Base-by-base conservation (phyloP, 2,797 vertebrate genomes). In the Cephalopachus bancanus region DNA sequence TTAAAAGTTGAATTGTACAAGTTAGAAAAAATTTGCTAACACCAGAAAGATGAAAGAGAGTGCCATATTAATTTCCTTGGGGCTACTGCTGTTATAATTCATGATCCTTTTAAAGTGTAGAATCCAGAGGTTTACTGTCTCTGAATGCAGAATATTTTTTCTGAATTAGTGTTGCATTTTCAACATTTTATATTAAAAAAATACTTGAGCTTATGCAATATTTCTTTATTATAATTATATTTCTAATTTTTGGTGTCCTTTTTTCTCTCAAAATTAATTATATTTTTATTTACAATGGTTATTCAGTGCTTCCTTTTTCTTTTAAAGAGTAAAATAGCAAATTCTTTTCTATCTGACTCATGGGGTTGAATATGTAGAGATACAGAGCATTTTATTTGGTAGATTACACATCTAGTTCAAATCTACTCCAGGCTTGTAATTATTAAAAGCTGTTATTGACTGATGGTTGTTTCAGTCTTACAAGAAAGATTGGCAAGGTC, bases 31-130 rank as follows among this genome's bases (percentile, higher is more conserved):
- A 81, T 81, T 83, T 91, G 83, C 91, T 91, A 95, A 84, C 55
- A 87, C 28, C 69, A 89, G 81, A 53, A 85, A 96, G 96, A 96
- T 96, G 86, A 97, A 96, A 97, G 83, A 44, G 78, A 94, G 19
- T 60, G n/a, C 62, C 60, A 24, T 93, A 64, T 95, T 89, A 91
- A 81, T 93, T 93, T 93, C 78, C 95, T 94, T 86, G 26, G 15
- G 91, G 89, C 93, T 95, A 81, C 16, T 81, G 71, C 80, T 65
- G 2, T 87, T 83, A 49, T 4, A 64, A 33, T 89, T 89, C 37
- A 87, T 89, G 87, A 85, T 96, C 55, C 49, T 16, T 97, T 97
- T 93, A 83, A 97, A 93, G 64, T 95, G 24, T 79, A 84, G 76
- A 89, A 92, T 92, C 30, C 4, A 8, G 49, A 89, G 80, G 12